These are phyloP conservation scores for Danaus chrysippus DNA, from an alignment of 2,888 invertebrate species.

Conservation along the genomic window DNA sequence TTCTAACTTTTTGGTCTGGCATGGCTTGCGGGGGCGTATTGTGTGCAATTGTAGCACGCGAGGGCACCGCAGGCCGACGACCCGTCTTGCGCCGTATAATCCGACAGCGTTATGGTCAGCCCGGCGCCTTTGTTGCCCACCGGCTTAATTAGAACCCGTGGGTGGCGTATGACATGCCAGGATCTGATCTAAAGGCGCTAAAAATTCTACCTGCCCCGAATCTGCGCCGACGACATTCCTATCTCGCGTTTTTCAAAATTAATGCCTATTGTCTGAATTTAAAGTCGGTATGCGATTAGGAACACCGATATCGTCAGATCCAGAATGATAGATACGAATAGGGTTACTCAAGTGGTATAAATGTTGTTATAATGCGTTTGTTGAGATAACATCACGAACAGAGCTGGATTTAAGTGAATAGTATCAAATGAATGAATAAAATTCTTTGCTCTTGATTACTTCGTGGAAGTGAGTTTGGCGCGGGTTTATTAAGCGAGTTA, in stretches of 20 bases:
- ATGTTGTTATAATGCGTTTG: slow-evolving; percentile 31
- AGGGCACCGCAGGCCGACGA: slow-evolving; percentile 72
- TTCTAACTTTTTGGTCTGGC: slow-evolving; percentile 74
- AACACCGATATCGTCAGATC: slow-evolving; percentile 26
- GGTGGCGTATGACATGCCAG: slow-evolving; percentile 77
- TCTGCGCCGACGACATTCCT: slow-evolving; percentile 69
- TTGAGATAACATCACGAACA: slow-evolving; percentile 33
- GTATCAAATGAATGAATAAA: slow-evolving; percentile 73
- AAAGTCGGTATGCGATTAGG: slow-evolving; percentile 32
- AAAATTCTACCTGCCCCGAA: slow-evolving; percentile 71
- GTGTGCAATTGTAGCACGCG: slow-evolving; percentile 74
- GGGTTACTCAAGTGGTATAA: slow-evolving; percentile 21
- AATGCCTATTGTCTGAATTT: slow-evolving; percentile 66
- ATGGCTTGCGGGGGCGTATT: slow-evolving; percentile 69
- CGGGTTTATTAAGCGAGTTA: slow-evolving; percentile 69
- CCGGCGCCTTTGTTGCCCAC: slow-evolving; percentile 74
- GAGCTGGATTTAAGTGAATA: slow-evolving; percentile 67
- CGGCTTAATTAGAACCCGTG: slow-evolving; percentile 74
- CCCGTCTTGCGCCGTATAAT: slow-evolving; percentile 65
- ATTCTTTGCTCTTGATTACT: slow-evolving; percentile 76
- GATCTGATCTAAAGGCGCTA: slow-evolving; percentile 77
- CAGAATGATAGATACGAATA: slow-evolving; percentile 20
- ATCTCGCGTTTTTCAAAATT: slow-evolving; percentile 69
- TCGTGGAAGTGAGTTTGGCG: slow-evolving; percentile 69
- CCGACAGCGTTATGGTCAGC: slow-evolving; percentile 71